Conservation (phyloP, 2,888 invertebrate species). For the Catocala nupta region DNA sequence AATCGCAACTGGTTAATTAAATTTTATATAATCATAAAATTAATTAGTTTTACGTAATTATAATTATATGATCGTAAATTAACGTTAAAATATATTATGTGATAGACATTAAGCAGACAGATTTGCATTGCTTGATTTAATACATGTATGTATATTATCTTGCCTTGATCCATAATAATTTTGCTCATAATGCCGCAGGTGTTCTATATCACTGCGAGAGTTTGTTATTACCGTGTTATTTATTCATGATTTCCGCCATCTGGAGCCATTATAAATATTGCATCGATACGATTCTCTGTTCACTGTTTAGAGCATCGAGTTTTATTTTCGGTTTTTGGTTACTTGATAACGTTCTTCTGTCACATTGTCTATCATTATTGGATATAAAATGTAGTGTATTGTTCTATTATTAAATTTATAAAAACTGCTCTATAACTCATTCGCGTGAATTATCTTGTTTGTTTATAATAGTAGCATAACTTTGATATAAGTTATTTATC, state of each 20-base stretch:
- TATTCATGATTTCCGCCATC: conserved; percentile 14
- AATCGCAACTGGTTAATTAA: not conserved
- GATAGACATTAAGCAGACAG: not conserved
- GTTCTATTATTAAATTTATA: too few relatives aligned
- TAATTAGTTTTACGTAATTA: not conserved
- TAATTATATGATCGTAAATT: conserved; percentile 3
- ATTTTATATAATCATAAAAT: not conserved
- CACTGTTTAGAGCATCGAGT: not conserved
- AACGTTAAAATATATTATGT: not conserved
- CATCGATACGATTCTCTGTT: conserved; percentile 3
- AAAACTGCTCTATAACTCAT: too few relatives aligned
- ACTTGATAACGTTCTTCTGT: too few relatives aligned
- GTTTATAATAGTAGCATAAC: too few relatives aligned
- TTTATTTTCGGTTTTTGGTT: not conserved
- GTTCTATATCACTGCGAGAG: not conserved
- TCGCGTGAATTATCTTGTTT: too few relatives aligned
- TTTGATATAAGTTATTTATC: too few relatives aligned
- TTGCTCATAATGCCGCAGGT: conserved; percentile 13
- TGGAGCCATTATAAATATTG: conserved; percentile 12
- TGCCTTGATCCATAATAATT: conserved; percentile 2
- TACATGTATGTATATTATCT: not conserved
- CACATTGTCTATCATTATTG: too few relatives aligned
- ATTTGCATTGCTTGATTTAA: not conserved
- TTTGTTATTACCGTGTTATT: conserved; percentile 11
- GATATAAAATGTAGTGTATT: too few relatives aligned